A percentile compares a stretch with the other conserved stretches of the same genome.
These are phyloP conservation scores for Simalia tracyae DNA, from an alignment of 2,797 vertebrate genomes.

Conservation along the genomic window DNA sequence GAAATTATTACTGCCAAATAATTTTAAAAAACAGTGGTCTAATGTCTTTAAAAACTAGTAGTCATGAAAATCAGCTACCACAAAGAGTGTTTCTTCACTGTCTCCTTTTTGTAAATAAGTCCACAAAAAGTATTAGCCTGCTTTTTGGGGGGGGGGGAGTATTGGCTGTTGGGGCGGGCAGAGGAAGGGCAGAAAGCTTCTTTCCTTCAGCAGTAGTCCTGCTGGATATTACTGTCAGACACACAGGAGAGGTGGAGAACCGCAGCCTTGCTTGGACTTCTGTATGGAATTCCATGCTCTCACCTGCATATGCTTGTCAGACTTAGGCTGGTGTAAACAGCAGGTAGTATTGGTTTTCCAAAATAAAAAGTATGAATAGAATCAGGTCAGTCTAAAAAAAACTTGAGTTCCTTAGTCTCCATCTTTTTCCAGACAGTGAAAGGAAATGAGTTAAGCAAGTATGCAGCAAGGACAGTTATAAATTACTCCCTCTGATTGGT, in stretches of 20 bases:
- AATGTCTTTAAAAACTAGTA: background rate
- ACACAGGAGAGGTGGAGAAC: background rate
- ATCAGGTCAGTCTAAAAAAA: background rate
- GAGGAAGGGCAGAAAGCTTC: background rate
- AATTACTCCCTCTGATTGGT: background rate
- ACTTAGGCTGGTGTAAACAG: background rate
- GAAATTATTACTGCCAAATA: slow-evolving; percentile 2
- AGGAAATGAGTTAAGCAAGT: background rate
- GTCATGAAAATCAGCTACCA: background rate
- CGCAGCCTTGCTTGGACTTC: background rate
- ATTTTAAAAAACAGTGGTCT: background rate
- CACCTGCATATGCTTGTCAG: background rate
- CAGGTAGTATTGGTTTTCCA: background rate
- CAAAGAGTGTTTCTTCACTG: background rate
- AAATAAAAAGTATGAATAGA: background rate
- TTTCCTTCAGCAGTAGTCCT: background rate
- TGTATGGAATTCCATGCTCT: background rate
- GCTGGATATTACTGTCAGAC: background rate
- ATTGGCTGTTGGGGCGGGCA: too few species aligned
- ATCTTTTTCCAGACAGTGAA: background rate
- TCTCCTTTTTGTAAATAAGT: background rate
- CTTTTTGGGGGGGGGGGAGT: too few species aligned
- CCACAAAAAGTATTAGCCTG: background rate
- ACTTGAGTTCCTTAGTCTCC: background rate
- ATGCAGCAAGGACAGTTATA: background rate